Conservation (phyloP, 2,888 invertebrate genomes). For the Cryptosula pallasiana region DNA sequence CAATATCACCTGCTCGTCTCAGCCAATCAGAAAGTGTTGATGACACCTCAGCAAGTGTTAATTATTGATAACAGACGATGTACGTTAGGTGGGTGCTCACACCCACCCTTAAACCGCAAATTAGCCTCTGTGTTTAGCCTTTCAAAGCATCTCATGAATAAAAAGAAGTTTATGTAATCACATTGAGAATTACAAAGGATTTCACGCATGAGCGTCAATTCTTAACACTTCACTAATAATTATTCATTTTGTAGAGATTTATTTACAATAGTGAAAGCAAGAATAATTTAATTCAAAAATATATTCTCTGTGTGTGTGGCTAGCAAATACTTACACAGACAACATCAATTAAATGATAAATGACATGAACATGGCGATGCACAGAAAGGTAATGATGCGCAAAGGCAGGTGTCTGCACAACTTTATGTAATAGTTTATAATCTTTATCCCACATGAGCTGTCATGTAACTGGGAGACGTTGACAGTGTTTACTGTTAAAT, state of each 20-base stretch:
- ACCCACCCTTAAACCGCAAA: too few relatives aligned
- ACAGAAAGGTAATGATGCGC: neutral
- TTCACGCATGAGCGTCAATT: neutral
- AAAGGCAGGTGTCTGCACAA: neutral
- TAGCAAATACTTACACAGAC: neutral
- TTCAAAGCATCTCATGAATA: too few relatives aligned
- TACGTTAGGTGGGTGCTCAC: too few relatives aligned
- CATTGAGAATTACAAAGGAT: neutral
- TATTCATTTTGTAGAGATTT: neutral
- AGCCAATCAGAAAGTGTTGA: neutral
- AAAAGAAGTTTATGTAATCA: constrained; percentile 2
- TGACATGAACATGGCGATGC: too few relatives aligned
- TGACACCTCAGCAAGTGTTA: neutral
- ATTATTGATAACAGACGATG: too few relatives aligned
- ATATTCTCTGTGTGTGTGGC: neutral
- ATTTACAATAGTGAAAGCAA: neutral
- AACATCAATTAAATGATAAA: too few relatives aligned
- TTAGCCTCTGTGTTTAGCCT: too few relatives aligned
- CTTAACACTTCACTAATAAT: neutral
- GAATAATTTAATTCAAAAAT: constrained; percentile 2
- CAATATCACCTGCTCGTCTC: neutral
- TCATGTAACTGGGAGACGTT: neutral
- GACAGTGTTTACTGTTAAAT: too few relatives aligned
- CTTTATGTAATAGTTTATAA: neutral
- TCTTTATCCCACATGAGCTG: neutral